Percentiles rank a stretch among this genome's conserved stretches.
These are phyloP conservation scores for Pimephales promelas DNA, from an alignment of 2,113 vertebrate genomes.

Conservation along the genomic window DNA sequence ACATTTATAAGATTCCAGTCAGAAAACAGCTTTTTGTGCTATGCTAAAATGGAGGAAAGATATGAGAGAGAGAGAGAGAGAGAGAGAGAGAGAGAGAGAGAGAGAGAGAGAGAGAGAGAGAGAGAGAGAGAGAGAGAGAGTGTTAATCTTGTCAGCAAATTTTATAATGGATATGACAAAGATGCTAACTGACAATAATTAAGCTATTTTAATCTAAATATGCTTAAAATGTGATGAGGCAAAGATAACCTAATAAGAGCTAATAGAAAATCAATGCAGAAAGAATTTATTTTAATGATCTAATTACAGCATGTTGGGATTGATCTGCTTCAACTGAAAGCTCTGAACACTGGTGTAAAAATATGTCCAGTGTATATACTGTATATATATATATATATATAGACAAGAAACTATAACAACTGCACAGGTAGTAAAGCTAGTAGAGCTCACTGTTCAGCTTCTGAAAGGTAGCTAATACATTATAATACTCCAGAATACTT, in stretches of 20 bases:
- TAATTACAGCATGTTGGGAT: background rate
- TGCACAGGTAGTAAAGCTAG: background rate
- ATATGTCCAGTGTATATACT: background rate
- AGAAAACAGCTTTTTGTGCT: background rate
- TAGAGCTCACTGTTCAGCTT: background rate
- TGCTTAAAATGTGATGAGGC: background rate
- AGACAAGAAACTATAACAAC: no score
- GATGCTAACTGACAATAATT: conserved; percentile 10
- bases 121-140: background rate
- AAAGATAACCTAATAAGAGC: background rate
- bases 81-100: background rate
- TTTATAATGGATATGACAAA: background rate
- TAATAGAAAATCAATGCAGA: background rate
- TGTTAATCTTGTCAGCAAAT: background rate
- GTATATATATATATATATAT: no score
- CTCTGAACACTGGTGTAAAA: background rate
- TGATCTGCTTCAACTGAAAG: background rate
- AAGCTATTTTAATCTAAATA: background rate
- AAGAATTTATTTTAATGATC: background rate
- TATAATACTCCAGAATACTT: background rate
- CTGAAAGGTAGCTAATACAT: background rate
- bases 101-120: background rate
- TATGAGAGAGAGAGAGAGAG: background rate
- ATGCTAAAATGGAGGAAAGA: background rate
- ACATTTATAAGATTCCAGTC: conserved; percentile 23